Evolutionary conservation across 2,888 invertebrate species (phyloP).

Genomic region (Octonoba sinensis): DNA sequence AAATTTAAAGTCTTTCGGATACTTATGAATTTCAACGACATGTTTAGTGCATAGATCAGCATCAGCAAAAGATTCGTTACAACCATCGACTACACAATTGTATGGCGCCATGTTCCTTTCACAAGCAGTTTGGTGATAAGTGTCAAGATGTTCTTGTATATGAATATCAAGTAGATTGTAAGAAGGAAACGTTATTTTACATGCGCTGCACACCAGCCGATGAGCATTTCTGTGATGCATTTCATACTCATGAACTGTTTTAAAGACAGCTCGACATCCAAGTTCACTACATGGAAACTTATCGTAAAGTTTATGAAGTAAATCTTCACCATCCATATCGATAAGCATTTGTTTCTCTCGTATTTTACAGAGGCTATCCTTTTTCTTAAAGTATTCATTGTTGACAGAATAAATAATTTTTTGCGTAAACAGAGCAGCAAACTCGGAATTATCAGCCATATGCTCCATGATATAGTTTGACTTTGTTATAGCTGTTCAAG

Average conservation of each 20-base stretch:
- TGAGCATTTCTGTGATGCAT: conserved; percentile 72
- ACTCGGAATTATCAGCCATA: conserved; percentile 5
- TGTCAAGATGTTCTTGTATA: conserved; percentile 82
- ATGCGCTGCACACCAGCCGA: conserved; percentile 78
- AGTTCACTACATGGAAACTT: conserved; percentile 50
- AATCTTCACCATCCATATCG: conserved; percentile 32
- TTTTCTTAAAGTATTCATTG: conserved; percentile 25
- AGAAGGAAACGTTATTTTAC: conserved; percentile 78
- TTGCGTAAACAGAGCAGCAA: conserved; percentile 22
- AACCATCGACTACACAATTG: conserved; percentile 80
- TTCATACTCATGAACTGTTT: conserved; percentile 42
- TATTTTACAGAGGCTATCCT: conserved; percentile 20
- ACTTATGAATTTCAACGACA: conserved; percentile 79
- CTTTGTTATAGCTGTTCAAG: no score
- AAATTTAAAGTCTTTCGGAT: conserved; percentile 80
- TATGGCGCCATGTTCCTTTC: conserved; percentile 79
- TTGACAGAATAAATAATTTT: conserved; percentile 35
- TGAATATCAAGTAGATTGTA: conserved; percentile 82
- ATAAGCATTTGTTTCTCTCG: conserved; percentile 14
- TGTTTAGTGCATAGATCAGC: conserved; percentile 77
- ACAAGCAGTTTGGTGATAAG: conserved; percentile 79
- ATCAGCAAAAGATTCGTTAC: conserved; percentile 72
- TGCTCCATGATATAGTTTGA: no score
- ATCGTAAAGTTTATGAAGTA: conserved; percentile 6
- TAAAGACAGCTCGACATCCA: conserved; percentile 30